Base-by-base conservation (phyloP, 2,113 vertebrate species). In the Laterallus jamaicensis region DNA sequence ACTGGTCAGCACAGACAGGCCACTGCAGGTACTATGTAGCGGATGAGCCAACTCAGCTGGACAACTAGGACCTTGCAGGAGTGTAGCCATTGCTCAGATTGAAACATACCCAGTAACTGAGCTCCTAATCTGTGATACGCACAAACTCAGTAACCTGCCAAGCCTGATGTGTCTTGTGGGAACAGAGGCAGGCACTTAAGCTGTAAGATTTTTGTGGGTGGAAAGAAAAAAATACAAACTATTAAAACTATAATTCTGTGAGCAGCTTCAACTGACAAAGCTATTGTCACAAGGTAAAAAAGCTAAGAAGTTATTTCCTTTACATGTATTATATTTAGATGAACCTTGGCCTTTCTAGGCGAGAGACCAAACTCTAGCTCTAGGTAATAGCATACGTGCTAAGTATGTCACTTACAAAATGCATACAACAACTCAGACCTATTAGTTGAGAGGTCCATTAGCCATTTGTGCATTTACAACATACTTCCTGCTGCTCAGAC, bases 331-430 rank as follows among this genome's bases (percentile, higher is more conserved):
- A 89, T 85, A 85, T 91, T 92, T 74, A 95, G 58, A 91, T 87
- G 70, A 94, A 91, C 37, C 67, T 89, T 82, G 59, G 73, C 5
- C 0, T 95, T 94, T 93, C 86, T 94, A 82, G 59, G 82, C 90
- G 47, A 91, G 70, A 90, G 32, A 89, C 88, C 44, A 76, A 97
- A 93, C 91, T 50, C 58, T 92, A 82, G 50, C 88, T 96, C 58
- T 70, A 94, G 55, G 94, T 93, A 82, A 95, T 12, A 70, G 44
- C 37, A 91, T 8, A 26, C 44, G 35, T 6, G 11, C 67, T 63
- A 26, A 4, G 26, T 24, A 10, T 62, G 40, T 50, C 81, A 85
- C 54, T 75, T 87, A 55, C 1, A 20, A 92, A 93, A 93, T 59
- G 52, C 4, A 84, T 52, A 86, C 73, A 85, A 71, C 67, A 64